These are phyloP conservation scores for Cryptoblepharus egeriae DNA, from an alignment of 2,797 vertebrate species.

Conservation along the genomic window DNA sequence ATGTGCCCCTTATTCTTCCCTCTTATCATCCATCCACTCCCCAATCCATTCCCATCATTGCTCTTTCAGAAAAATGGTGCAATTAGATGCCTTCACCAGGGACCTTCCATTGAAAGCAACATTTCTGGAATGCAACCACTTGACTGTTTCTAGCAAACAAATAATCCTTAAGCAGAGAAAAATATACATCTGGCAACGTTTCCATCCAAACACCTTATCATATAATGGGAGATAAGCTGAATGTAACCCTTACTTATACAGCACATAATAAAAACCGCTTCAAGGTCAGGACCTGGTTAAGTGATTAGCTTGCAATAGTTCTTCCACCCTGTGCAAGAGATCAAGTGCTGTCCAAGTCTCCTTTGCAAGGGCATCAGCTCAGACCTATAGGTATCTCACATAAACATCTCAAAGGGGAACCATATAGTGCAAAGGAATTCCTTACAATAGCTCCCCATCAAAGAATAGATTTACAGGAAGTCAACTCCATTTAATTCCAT, in stretches of 20 bases:
- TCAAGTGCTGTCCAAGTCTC: not conserved
- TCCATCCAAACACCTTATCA: conserved; percentile 27
- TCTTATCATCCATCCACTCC: too few species aligned
- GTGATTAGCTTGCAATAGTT: not conserved
- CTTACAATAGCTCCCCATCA: too few species aligned
- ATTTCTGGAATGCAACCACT: conserved; percentile 14
- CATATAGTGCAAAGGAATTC: not conserved
- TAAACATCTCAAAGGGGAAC: not conserved
- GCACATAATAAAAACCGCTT: conserved; percentile 14
- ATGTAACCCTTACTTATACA: not conserved
- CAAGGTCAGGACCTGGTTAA: conserved; percentile 1
- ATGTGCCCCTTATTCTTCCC: too few species aligned
- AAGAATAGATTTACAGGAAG: not conserved
- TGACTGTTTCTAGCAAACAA: conserved; percentile 26
- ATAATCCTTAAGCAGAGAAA: not conserved
- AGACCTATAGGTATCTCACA: not conserved
- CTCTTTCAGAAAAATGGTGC: too few species aligned
- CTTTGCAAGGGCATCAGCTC: not conserved
- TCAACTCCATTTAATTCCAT: not conserved
- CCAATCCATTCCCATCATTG: too few species aligned
- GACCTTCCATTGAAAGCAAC: not conserved
- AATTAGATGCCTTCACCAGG: too few species aligned
- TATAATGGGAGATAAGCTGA: conserved; percentile 6
- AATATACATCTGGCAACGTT: not conserved
- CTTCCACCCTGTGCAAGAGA: not conserved